These are phyloP conservation scores for Aeoliscus strigatus DNA, from an alignment of 2,797 vertebrate species.

Conservation along the genomic window DNA sequence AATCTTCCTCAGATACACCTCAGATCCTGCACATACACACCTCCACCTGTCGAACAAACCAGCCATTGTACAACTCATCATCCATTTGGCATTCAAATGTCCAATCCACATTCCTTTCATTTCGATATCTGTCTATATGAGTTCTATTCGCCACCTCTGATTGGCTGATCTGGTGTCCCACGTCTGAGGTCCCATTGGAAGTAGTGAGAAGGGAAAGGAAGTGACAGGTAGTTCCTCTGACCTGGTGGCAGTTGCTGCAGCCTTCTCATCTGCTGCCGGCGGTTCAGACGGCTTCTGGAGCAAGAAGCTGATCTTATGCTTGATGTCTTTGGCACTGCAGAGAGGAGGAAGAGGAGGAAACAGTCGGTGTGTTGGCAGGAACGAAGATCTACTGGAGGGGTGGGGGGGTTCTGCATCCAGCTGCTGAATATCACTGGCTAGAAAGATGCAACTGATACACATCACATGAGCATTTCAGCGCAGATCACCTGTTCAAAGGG, in stretches of 20 bases:
- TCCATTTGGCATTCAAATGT: too few relatives aligned
- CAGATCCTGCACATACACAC: too few relatives aligned
- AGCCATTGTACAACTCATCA: too few relatives aligned
- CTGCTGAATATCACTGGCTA: background rate
- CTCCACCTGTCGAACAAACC: too few relatives aligned
- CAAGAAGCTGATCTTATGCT: slow-evolving; percentile 86
- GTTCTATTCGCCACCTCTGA: too few relatives aligned
- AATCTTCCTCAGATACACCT: too few relatives aligned
- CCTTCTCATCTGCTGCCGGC: slow-evolving; percentile 70
- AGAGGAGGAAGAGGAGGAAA: slow-evolving; percentile 2
- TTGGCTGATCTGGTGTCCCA: too few relatives aligned
- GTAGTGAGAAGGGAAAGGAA: background rate
- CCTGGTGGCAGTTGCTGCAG: slow-evolving; percentile 70
- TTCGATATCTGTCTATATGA: too few relatives aligned
- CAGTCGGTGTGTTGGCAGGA: slow-evolving; percentile 9
- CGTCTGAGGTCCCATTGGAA: background rate
- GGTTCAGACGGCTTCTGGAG: slow-evolving; percentile 87
- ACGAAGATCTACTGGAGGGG: too few relatives aligned
- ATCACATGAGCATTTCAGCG: too few relatives aligned
- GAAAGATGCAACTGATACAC: background rate
- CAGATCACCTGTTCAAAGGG: background rate
- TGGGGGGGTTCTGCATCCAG: too few relatives aligned
- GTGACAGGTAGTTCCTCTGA: slow-evolving; percentile 46
- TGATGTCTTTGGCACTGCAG: slow-evolving; percentile 90
- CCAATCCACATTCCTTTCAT: too few relatives aligned